These are phyloP conservation scores for Cheirogaleus medius DNA, from an alignment of 2,113 vertebrate species.

Conservation along the genomic window DNA sequence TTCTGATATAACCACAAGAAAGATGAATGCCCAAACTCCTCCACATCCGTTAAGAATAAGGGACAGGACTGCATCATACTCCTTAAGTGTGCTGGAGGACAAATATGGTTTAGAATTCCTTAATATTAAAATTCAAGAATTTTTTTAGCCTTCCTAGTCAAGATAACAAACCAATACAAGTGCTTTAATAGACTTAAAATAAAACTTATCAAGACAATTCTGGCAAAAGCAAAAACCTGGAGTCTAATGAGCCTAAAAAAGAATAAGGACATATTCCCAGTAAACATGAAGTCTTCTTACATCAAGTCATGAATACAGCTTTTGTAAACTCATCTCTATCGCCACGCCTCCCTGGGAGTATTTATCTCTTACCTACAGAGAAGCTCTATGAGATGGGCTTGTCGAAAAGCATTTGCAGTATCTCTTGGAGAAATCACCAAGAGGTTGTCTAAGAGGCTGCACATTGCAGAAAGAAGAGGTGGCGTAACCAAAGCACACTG, in stretches of 20 bases:
- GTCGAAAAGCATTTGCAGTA: constrained; percentile 86
- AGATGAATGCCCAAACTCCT: background rate
- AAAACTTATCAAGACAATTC: background rate
- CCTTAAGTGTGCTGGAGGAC: background rate
- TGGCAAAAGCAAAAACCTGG: background rate
- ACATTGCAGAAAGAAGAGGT: constrained; percentile 91
- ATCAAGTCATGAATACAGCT: background rate
- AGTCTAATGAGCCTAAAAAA: background rate
- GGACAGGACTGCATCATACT: background rate
- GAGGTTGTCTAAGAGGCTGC: constrained; percentile 92
- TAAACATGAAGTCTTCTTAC: no score
- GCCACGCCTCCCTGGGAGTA: background rate
- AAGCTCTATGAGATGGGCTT: constrained; percentile 86
- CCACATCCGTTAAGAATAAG: background rate
- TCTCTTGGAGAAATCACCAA: constrained; percentile 89
- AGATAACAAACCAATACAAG: background rate
- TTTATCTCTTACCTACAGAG: constrained; percentile 88
- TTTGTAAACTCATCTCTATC: background rate
- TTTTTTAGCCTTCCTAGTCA: background rate
- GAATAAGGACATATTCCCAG: background rate
- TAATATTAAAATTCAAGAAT: background rate
- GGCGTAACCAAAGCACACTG: constrained; percentile 89
- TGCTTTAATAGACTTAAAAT: background rate
- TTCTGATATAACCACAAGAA: background rate
- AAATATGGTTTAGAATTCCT: background rate